phyloP scores from a whole-genome alignment of 2,888 invertebrate species.

The Phoronis australis region DNA sequence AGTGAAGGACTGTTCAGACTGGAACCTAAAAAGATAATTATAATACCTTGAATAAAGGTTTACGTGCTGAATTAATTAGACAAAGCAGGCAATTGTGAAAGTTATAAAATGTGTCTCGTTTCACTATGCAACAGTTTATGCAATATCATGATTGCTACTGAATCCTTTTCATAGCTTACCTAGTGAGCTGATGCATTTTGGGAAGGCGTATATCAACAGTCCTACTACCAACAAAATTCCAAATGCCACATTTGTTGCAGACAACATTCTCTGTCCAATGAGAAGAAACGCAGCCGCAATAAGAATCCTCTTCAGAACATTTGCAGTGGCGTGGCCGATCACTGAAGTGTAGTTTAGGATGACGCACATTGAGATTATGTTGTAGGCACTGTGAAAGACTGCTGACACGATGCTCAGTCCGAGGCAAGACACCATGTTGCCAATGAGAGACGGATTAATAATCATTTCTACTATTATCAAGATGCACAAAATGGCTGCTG shows the following conservation, averaged over 20 bases:
- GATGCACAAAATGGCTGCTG: background rate
- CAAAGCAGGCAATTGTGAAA: no score
- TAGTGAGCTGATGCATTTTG: no score
- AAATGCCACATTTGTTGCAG: background rate
- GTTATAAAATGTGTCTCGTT: no score
- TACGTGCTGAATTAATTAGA: no score
- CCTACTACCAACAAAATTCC: background rate
- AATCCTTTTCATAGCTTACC: no score
- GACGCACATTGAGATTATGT: conserved; percentile 4
- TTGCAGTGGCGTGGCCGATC: conserved; percentile 3
- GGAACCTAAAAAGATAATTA: no score
- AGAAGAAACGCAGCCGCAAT: conserved; percentile 1
- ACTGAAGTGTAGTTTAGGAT: conserved; percentile 6
- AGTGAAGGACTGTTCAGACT: no score
- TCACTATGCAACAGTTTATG: no score
- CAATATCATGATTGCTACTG: no score
- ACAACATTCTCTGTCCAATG: background rate
- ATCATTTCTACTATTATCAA: background rate
- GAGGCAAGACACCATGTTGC: background rate
- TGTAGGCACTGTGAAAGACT: conserved; percentile 3
- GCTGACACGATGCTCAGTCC: background rate
- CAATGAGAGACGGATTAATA: background rate
- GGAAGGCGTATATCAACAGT: background rate
- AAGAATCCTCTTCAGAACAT: conserved; percentile 4
- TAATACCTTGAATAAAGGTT: no score